Percentiles rank a stretch among this genome's conserved stretches.
These are phyloP conservation scores for Sisyra terminalis DNA, from an alignment of 2,888 invertebrate genomes.

Conservation along the genomic window DNA sequence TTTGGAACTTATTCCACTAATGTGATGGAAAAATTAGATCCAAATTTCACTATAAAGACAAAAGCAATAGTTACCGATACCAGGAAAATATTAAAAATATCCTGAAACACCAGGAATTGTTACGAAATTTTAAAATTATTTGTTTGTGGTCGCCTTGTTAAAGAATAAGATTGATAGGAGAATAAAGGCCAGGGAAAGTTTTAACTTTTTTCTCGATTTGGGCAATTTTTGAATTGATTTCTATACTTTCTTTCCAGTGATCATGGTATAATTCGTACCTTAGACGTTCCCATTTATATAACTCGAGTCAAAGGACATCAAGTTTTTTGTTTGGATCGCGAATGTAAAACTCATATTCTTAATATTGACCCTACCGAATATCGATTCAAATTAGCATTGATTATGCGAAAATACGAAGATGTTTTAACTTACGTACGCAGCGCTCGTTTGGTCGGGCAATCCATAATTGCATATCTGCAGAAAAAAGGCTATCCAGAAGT, in stretches of 20 bases:
- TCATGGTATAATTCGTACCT: slow-evolving; percentile 93
- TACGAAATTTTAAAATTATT: no score
- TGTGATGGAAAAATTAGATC: no score
- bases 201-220: no score
- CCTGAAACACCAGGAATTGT: no score
- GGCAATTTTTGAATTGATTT: no score
- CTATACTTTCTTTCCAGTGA: slow-evolving; percentile 39
- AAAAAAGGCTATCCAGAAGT: slow-evolving; percentile 99
- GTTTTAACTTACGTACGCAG: slow-evolving; percentile 89
- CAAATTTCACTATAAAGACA: no score
- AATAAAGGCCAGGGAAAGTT: no score
- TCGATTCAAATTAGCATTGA: slow-evolving; percentile 91
- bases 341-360: slow-evolving; percentile 76
- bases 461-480: slow-evolving; percentile 96
- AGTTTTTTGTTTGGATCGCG: slow-evolving; percentile 88
- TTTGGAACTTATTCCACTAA: no score
- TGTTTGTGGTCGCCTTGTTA: no score
- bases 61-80: no score
- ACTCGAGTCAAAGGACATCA: slow-evolving; percentile 80
- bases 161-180: no score
- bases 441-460: slow-evolving; percentile 93
- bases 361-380: slow-evolving; percentile 96
- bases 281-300: slow-evolving; percentile 94
- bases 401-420: slow-evolving; percentile 91
- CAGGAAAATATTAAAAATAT: no score